phyloP scores from a whole-genome alignment of 2,113 vertebrate genomes.

The Cichladusa arquata region DNA sequence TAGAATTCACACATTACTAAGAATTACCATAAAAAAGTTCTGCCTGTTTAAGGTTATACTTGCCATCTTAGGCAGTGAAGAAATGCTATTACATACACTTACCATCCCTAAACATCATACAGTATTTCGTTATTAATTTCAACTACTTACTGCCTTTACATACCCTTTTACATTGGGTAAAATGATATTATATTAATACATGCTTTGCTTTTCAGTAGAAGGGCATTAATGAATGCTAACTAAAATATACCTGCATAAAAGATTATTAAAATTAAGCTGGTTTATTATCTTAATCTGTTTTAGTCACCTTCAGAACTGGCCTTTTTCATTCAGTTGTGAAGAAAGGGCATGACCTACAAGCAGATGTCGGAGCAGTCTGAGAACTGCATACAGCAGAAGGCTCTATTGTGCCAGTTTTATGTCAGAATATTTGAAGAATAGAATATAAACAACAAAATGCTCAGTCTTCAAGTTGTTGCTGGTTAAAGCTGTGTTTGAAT shows the following conservation, averaged over 20 bases:
- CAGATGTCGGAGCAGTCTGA: not conserved
- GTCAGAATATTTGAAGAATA: constrained; percentile 25
- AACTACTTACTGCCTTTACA: not conserved
- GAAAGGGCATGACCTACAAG: not conserved
- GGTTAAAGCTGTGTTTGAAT: constrained; percentile 10
- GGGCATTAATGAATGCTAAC: not conserved
- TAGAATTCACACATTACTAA: not conserved
- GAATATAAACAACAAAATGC: constrained; percentile 17
- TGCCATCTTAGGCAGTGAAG: not conserved
- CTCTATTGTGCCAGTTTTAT: not conserved
- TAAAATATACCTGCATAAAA: not conserved
- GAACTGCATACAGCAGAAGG: constrained; percentile 10
- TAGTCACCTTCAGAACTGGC: not conserved
- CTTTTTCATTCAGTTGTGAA: not conserved
- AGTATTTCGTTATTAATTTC: not conserved
- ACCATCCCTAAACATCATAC: not conserved
- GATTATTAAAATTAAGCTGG: not conserved
- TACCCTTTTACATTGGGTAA: not conserved
- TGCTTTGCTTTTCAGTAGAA: not conserved
- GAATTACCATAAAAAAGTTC: not conserved
- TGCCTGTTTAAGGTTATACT: not conserved
- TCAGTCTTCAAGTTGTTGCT: not conserved
- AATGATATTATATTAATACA: not conserved
- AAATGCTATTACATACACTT: not conserved
- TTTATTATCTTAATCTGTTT: not conserved